phyloP scores from a whole-genome alignment of 2,888 invertebrate species.

The Protophormia terraenovae region DNA sequence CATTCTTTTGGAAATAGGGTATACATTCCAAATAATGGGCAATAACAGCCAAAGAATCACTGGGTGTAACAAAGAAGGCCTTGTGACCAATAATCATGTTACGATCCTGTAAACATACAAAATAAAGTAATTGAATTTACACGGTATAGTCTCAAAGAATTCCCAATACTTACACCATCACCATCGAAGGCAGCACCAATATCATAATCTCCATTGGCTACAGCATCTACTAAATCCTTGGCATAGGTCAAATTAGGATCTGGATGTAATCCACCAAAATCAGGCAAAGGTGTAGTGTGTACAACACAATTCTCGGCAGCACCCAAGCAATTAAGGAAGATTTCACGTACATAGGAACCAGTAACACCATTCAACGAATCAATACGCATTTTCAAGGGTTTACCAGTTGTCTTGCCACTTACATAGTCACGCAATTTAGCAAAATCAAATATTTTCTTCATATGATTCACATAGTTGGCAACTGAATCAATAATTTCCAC shows the following conservation, averaged over 20 bases:
- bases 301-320: constrained; percentile 87
- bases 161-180: constrained; percentile 86
- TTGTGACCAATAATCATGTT: constrained; percentile 98
- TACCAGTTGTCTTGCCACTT: constrained; percentile 85
- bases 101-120: constrained; percentile 84
- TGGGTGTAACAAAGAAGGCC: constrained; percentile 99
- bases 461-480: constrained; percentile 91
- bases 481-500: constrained; percentile 97
- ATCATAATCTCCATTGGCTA: constrained; percentile 84
- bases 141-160: neutral
- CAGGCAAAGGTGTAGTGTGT: constrained; percentile 91
- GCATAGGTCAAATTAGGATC: constrained; percentile 98
- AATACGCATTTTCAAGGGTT: constrained; percentile 92
- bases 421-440: constrained; percentile 88
- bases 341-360: constrained; percentile 95
- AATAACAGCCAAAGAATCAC: constrained; percentile 96
- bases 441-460: constrained; percentile 99
- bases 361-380: constrained; percentile 99
- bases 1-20: constrained; percentile 94
- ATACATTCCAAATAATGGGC: constrained; percentile 94
- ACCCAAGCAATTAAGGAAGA: constrained; percentile 93
- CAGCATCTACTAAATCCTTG: constrained; percentile 87
- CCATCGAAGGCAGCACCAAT: constrained; percentile 99
- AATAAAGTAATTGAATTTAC: constrained; percentile 70
- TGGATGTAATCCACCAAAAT: constrained; percentile 98